Conservation (phyloP, 2,113 vertebrate genomes). For the Strix uralensis region DNA sequence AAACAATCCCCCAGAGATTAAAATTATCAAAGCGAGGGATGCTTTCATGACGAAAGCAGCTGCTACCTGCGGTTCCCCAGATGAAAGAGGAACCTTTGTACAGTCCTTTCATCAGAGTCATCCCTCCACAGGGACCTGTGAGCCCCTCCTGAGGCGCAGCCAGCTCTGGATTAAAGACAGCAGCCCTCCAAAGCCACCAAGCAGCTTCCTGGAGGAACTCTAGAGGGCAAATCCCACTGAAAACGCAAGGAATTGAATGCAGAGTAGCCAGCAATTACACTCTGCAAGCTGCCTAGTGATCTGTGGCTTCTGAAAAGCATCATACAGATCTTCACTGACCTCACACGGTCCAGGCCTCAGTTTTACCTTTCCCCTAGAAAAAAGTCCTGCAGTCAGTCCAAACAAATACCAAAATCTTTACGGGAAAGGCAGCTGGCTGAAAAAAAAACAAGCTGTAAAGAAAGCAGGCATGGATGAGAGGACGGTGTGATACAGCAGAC, state of each 20-base stretch:
- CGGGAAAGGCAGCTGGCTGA: not conserved
- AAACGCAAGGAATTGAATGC: accelerated
- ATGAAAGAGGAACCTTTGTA: not conserved
- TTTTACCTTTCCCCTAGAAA: not conserved
- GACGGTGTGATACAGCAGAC: too few relatives aligned
- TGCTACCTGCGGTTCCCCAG: not conserved
- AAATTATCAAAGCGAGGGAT: not conserved
- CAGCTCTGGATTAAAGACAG: not conserved
- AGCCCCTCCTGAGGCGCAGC: not conserved
- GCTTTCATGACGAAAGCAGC: not conserved
- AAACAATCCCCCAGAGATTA: not conserved
- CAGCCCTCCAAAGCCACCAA: not conserved
- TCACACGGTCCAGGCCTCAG: accelerated
- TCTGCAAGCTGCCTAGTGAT: accelerated
- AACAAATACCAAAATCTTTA: too few relatives aligned
- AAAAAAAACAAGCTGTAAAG: too few relatives aligned
- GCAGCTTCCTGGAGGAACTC: not conserved
- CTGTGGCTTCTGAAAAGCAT: accelerated
- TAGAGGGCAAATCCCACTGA: not conserved
- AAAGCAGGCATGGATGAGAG: accelerated
- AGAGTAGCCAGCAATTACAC: not conserved
- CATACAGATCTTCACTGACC: accelerated
- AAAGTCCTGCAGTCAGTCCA: not conserved
- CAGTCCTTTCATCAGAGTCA: not conserved
- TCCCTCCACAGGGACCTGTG: accelerated